Evolutionary conservation across 1,140 invertebrate genomes (phyloP).

Genomic region (Eupristina koningsbergeri): DNA sequence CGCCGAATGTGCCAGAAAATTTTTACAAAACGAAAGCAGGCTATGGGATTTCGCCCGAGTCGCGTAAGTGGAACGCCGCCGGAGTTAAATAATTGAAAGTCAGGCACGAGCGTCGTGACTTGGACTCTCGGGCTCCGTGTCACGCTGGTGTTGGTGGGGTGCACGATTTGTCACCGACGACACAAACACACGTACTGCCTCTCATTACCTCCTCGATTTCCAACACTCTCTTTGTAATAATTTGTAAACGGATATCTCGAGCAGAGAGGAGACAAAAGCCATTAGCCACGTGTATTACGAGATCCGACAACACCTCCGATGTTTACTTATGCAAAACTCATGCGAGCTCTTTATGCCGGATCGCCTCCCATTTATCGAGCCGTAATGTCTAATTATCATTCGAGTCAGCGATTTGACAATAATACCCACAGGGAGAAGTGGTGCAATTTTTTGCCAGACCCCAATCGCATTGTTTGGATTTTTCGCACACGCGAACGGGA

Average conservation of each 20-base stretch:
- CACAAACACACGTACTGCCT: no score
- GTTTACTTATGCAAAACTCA: no score
- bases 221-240: constrained; percentile 25
- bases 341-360: no score
- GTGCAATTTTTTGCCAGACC: background rate
- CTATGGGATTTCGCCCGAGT: constrained; percentile 48
- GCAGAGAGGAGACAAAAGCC: background rate
- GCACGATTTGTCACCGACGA: constrained; percentile 15
- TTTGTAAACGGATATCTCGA: background rate
- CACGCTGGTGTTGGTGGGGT: background rate
- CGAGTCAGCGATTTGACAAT: no score
- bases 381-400: no score
- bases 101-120: background rate
- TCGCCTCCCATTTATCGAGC: no score
- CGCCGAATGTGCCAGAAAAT: background rate
- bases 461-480: background rate
- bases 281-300: background rate
- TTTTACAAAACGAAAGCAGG: constrained; percentile 55
- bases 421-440: no score
- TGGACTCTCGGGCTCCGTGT: background rate
- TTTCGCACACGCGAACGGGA: no score
- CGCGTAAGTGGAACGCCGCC: constrained; percentile 56
- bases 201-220: background rate
- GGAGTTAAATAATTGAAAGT: constrained; percentile 50
- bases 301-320: background rate